These are phyloP conservation scores for Ceratina japonica DNA, from an alignment of 1,140 invertebrate genomes.

Conservation along the genomic window DNA sequence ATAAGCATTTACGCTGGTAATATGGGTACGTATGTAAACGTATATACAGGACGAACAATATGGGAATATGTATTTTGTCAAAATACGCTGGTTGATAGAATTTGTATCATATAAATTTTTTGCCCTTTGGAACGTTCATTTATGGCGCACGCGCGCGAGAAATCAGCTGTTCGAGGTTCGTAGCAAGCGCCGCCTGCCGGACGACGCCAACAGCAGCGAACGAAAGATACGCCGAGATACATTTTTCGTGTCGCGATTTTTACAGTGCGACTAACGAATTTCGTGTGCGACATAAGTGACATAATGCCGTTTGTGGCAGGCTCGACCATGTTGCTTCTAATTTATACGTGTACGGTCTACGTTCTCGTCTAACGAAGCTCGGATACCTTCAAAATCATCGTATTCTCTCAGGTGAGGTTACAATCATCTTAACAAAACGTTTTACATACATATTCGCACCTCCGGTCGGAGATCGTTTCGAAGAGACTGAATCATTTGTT, in stretches of 20 bases:
- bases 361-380: not conserved
- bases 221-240: constrained; percentile 16
- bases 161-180: constrained; percentile 56
- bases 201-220: constrained; percentile 3
- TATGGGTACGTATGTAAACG: not conserved
- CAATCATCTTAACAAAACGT: constrained; percentile 25
- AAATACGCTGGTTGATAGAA: too few species aligned
- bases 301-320: constrained; percentile 37
- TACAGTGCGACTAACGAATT: constrained; percentile 5
- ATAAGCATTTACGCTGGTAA: not conserved
- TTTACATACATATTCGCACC: not conserved
- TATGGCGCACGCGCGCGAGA: constrained; percentile 50
- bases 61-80: too few species aligned
- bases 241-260: constrained; percentile 36
- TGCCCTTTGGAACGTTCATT: not conserved
- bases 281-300: not conserved
- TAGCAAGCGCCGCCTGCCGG: constrained; percentile 29
- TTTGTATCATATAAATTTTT: too few species aligned
- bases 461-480: not conserved
- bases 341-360: not conserved
- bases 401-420: constrained; percentile 58
- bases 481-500: not conserved
- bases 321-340: constrained; percentile 19
- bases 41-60: too few species aligned
- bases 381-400: constrained; percentile 2